A percentile compares a stretch with the other conserved stretches of the same genome.
phyloP scores from a whole-genome alignment of 2,113 vertebrate genomes.

The Saccopteryx leptura region DNA sequence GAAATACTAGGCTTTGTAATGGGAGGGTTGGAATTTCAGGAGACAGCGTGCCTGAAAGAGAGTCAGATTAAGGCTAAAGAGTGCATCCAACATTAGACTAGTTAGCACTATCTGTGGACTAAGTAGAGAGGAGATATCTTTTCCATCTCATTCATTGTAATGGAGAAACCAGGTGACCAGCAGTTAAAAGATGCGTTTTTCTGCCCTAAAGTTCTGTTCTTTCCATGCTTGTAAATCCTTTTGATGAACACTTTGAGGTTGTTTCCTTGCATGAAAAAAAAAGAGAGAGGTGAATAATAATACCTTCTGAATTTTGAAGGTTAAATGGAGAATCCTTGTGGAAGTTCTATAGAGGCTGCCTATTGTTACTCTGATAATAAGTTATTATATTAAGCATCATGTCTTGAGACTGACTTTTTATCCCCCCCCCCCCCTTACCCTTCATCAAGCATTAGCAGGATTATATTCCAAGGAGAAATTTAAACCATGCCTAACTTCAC shows the following conservation, averaged over 20 bases:
- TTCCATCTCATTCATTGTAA: background rate
- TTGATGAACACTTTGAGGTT: background rate
- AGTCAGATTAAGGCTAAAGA: background rate
- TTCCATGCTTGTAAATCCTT: background rate
- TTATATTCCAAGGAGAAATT: constrained; percentile 47
- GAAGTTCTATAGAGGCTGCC: background rate
- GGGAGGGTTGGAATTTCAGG: background rate
- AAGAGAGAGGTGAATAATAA: no score
- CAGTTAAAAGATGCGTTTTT: background rate
- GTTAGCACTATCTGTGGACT: background rate
- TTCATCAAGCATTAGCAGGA: background rate
- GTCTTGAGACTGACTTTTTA: background rate
- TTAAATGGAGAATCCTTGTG: background rate
- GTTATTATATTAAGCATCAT: background rate
- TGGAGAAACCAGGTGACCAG: background rate
- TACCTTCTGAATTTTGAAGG: background rate
- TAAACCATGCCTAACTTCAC: constrained; percentile 25
- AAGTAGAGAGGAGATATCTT: background rate
- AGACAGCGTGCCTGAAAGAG: background rate
- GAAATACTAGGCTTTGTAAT: constrained; percentile 1
- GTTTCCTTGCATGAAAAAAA: background rate
- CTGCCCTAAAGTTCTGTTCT: background rate
- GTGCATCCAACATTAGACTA: background rate
- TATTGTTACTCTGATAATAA: background rate
- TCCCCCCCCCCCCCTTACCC: background rate